Percentiles rank a stretch among this genome's conserved stretches.
These are phyloP conservation scores for Catostomus latipinnis DNA, from an alignment of 2,797 vertebrate genomes.

Conservation along the genomic window DNA sequence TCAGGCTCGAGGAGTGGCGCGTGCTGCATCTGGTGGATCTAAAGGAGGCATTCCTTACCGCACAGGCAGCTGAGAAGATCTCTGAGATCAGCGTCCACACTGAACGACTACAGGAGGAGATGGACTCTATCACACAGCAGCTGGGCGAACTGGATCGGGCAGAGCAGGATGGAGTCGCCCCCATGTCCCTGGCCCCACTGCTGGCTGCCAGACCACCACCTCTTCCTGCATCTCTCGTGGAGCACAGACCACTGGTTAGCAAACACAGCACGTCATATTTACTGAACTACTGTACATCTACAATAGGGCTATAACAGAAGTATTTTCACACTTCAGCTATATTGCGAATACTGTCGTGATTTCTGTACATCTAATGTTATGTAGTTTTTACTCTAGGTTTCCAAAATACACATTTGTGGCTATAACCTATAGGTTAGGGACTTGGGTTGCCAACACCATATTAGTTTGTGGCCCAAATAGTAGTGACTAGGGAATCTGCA, in stretches of 20 bases:
- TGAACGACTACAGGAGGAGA: constrained; percentile 84
- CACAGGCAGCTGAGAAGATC: constrained; percentile 82
- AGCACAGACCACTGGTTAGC: constrained; percentile 53
- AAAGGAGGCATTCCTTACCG: constrained; percentile 82
- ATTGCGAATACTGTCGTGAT: no score
- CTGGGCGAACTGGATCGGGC: constrained; percentile 79
- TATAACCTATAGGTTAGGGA: no score
- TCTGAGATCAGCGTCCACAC: constrained; percentile 81
- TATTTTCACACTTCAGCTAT: no score
- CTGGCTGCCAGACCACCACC: constrained; percentile 45
- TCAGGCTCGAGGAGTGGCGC: constrained; percentile 81
- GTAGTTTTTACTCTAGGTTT: no score
- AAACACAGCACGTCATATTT: background rate
- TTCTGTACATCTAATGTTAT: no score
- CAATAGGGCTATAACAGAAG: no score
- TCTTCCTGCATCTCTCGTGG: background rate
- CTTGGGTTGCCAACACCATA: no score
- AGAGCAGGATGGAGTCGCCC: constrained; percentile 70
- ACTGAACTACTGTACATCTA: background rate
- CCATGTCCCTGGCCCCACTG: constrained; percentile 51
- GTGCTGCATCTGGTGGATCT: constrained; percentile 83
- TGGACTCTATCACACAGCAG: constrained; percentile 85
- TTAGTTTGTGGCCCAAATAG: no score
- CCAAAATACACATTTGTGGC: no score
- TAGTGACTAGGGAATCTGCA: no score